Evolutionary conservation across 2,797 vertebrate genomes (phyloP), one percentile per base, ranked within the genome.

Genomic region (Chiloscyllium punctatum): DNA sequence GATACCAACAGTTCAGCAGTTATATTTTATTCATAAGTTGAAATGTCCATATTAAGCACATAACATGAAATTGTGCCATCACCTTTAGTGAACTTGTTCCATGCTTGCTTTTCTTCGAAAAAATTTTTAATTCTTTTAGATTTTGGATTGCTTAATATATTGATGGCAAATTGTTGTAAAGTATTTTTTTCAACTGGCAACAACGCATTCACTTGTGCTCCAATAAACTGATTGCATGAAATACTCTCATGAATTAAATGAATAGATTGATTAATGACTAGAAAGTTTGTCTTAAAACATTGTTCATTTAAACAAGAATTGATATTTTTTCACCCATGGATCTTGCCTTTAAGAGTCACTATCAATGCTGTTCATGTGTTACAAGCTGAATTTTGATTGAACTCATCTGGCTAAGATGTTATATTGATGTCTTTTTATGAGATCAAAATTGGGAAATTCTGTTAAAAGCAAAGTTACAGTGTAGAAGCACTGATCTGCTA

Each of bases 351-450:
- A 96, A 72, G 91, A 96, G 95, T 96, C 92, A 95, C 68, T 96
- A 48, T 62, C 87, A 62, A 88, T 96, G 57, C 42, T 96, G 69
- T 96, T 96, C 96, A 96, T 95, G 11, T 62, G 57, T 88, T 91
- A 95, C 62, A 82, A 77, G 96, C 90, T 96, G 96, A 96, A 96
- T 96, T 96, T 95, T 95, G 96, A 95, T 96, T 96, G 96, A 97
- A 96, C 96, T 96, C 96, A 27, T 95, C 95, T 95, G 96, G 48
- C 95, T 96, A 94, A 88, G 71, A 95, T 66, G 74, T 96, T 90
- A 30, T 57, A 95, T 62, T 48, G 16, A 96, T 68, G 71, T 86
- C 95, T 95, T 95, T 95, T 62, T 95, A 95, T 84, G 53, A 90
- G 62, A 96, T 96, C 95, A 94, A 95, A 42, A 84, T 82, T 4